Evolutionary conservation across 35 echinoderm and acorn worm genomes (phyloP).

Genomic region (Ptychodera flava): DNA sequence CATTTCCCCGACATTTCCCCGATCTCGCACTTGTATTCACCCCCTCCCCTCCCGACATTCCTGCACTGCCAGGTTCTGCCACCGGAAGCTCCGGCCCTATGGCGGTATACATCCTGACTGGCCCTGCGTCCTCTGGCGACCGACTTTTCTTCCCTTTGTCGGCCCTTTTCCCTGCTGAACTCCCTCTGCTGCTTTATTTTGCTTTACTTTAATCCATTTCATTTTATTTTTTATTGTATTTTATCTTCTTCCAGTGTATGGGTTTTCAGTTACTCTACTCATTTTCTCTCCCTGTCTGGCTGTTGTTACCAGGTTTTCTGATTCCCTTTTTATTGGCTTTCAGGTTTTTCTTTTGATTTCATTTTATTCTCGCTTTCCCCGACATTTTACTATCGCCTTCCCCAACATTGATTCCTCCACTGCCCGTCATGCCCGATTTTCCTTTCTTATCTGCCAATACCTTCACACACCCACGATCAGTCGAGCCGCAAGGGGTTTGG

Average conservation of each 20-base stretch:
- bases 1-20: too few species aligned
- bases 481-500: too few species aligned
- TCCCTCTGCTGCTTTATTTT: not conserved
- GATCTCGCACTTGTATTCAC: not conserved
- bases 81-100: too few species aligned
- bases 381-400: constrained; percentile 47
- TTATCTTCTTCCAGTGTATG: not conserved
- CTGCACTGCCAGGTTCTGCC: not conserved
- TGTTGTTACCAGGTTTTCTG: not conserved
- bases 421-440: constrained; percentile 45
- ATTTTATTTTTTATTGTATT: not conserved
- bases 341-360: not conserved
- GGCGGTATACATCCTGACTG: too few species aligned
- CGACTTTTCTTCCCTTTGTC: too few species aligned
- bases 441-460: constrained; percentile 35
- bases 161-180: not conserved
- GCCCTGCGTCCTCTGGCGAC: too few species aligned
- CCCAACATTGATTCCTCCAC: too few species aligned
- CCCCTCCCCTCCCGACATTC: not conserved
- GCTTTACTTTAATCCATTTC: not conserved
- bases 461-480: too few species aligned
- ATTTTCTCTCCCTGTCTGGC: not conserved
- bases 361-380: constrained; percentile 43
- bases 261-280: not conserved
- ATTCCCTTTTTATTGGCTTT: not conserved